Base-by-base conservation (phyloP, 2,888 invertebrate genomes). In the Drosophila mimetica region DNA sequence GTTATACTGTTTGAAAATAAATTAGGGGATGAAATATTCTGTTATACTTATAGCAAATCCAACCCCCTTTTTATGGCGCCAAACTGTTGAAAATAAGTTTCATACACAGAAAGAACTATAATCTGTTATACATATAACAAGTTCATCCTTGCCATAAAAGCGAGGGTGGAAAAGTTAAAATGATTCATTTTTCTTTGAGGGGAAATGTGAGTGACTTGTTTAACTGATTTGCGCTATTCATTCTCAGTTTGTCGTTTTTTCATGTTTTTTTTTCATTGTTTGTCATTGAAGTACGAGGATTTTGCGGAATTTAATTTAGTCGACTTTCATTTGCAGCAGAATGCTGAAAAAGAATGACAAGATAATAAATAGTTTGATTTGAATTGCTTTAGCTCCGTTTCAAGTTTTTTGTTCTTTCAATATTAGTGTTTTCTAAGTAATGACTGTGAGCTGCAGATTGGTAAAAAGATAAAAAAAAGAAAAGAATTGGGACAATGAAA, bases 341-440 rank as follows among this genome's bases (percentile, higher is more conserved):
- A 46, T 13, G 39, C 28, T 34, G 42, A 67, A 46, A 69, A 51
- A 41, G 50, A 52, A 69, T 69, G 51, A 20, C 57, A 63, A 36
- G 57, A 69, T 69, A 69, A 69, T 69, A 69, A 58, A 69, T 70
- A 59, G 59, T 39, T 70, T 70, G 48, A 69, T 67, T 69, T 47
- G 58, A 52, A 69, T 69, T 70, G 48, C 70, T 47, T 13, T 14
- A 42, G 46, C 18, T 52, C 18, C 36, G 42, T 37, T 37, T 54
- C 11, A 18, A 6, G n/a, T 34, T 39, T 16, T 47, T 34, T 30
- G 4, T n/a, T n/a, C 16, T 30, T 44, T 42, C 48, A n/a, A 11
- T 13, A 37, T 34, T 48, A 34, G 37, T 37, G n/a, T 28, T 70
- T 28, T 28, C 32, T 42, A 50, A 70, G 50, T 70, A 44, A 59